Percentiles rank a stretch among this genome's conserved stretches.
Evolutionary conservation across 2,888 invertebrate species (phyloP).

Genomic region (Parasteatoda lunata): DNA sequence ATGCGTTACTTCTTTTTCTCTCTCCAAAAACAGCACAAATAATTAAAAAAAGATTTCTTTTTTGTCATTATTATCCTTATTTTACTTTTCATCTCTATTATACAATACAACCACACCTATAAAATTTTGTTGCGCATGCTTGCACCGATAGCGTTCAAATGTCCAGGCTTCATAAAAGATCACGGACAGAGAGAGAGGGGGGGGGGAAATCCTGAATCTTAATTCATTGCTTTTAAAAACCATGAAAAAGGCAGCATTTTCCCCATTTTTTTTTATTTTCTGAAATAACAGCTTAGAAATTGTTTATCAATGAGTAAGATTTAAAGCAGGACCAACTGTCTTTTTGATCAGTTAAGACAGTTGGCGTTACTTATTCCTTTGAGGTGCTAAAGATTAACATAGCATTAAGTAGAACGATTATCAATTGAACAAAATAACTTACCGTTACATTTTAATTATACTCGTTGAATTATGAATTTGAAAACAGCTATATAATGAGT

Average conservation of each 20-base stretch:
- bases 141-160: constrained; percentile 10
- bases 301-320: not conserved
- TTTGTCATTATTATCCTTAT: not conserved
- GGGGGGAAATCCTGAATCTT: not conserved
- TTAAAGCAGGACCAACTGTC: not conserved
- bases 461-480: not conserved
- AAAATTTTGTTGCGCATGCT: constrained; percentile 35
- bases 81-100: not conserved
- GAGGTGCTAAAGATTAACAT: not conserved
- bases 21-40: constrained; percentile 41
- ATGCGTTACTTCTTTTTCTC: constrained; percentile 7
- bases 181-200: constrained; percentile 8
- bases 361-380: not conserved
- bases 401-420: not conserved
- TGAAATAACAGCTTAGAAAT: not conserved
- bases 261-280: not conserved
- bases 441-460: not conserved
- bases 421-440: not conserved
- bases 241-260: constrained; percentile 1
- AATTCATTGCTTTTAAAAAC: not conserved
- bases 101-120: constrained; percentile 15
- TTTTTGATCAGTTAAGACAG: not conserved
- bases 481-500: not conserved
- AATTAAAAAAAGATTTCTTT: constrained; percentile 33
- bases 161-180: not conserved